Evolutionary conservation across 64 coral and sea anemone genomes (phyloP), one percentile per base, ranked within the genome.

Genomic region (Montipora capricornis): DNA sequence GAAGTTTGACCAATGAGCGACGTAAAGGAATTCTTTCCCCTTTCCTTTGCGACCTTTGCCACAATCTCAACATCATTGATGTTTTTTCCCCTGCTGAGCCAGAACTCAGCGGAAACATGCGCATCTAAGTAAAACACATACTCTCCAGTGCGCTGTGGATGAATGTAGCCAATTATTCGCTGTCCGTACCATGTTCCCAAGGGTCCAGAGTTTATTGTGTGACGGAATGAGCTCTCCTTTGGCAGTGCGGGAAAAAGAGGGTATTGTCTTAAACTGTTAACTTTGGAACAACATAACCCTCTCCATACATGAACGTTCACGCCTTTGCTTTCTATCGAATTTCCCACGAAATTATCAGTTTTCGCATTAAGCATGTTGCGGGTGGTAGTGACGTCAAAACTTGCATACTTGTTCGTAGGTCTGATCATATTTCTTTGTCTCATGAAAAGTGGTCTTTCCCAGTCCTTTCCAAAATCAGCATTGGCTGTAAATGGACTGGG

Each of bases 241-340:
- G 90, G 81, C 74, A 82, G 16, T 20, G 3, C 11, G 0, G 90
- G 90, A 68, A 92, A 92, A 19, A 92, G 19, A 20, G 90, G 90
- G 22, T 84, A 76, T 20, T 92, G 49, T 47, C 80, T 77, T 57
- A 92, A 49, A 15, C 90, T 85, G 57, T 85, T 83, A 5, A 92
- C 51, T 77, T 82, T 84, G 0, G 51, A 53, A 60, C 79, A 84
- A 26, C 90, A 92, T 59, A 92, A 29, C 5, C 82, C 74, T 26
- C 53, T 44, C 90, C 90, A 92, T 12, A 85, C 2, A 22, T 85
- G 90, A 44, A 92, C 90, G 48, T 92, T 92, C 1, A 92, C 90
- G 45, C 45, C 45, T 73, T 68, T 47, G 44, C 13, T 68, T 46
- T 44, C 26, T 44, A 8, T 1, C 10, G 7, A 51, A 13, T 86